Conservation (phyloP, 2,888 invertebrate genomes). For the Agonopterix subpropinquella region DNA sequence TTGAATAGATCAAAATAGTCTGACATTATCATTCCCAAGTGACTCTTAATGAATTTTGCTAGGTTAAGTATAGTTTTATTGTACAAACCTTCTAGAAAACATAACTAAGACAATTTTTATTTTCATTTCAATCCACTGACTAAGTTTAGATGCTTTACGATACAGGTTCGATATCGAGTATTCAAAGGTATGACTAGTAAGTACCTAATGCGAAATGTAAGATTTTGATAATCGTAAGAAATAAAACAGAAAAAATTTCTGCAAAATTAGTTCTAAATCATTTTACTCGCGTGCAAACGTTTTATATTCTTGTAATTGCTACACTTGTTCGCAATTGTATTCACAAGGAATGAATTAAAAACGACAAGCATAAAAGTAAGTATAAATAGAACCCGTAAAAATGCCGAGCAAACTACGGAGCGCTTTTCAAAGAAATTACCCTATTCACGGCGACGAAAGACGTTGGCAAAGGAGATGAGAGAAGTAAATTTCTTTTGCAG, state of each 20-base stretch:
- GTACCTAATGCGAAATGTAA: too few relatives aligned
- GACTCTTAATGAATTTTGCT: too few relatives aligned
- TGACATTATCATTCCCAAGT: slow-evolving; percentile 25
- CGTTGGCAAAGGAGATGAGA: slow-evolving; percentile 46
- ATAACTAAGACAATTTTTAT: too few relatives aligned
- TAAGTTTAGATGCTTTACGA: too few relatives aligned
- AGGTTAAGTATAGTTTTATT: too few relatives aligned
- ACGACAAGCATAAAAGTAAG: slow-evolving; percentile 24
- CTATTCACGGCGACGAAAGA: slow-evolving; percentile 51
- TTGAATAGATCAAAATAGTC: slow-evolving; percentile 56
- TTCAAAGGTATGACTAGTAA: too few relatives aligned
- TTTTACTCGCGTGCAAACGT: neutral
- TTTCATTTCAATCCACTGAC: too few relatives aligned
- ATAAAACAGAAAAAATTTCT: neutral
- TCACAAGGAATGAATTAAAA: slow-evolving; percentile 26
- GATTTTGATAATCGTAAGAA: too few relatives aligned
- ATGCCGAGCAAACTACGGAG: slow-evolving; percentile 32
- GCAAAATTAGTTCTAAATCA: neutral
- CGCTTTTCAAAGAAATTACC: slow-evolving; percentile 54
- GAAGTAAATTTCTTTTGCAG: slow-evolving; percentile 61
- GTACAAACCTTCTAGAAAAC: too few relatives aligned
- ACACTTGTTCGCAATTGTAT: slow-evolving; percentile 11
- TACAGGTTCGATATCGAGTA: too few relatives aligned
- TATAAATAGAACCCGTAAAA: slow-evolving; percentile 30
- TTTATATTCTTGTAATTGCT: slow-evolving; percentile 9